These are phyloP conservation scores for Myotis myotis DNA, from an alignment of 2,797 vertebrate species.

Conservation along the genomic window DNA sequence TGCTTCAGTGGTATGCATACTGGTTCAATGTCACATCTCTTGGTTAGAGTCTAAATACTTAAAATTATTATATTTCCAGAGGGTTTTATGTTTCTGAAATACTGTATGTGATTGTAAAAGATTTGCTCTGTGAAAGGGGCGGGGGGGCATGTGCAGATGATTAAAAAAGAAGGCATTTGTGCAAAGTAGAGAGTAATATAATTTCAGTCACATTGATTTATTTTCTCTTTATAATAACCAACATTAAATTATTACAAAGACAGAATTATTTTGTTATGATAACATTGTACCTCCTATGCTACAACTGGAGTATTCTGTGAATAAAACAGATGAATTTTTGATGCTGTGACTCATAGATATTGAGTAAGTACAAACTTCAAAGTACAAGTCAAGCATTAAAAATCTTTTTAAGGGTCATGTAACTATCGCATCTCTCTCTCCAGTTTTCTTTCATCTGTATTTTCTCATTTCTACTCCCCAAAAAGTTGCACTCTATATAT, in stretches of 20 bases:
- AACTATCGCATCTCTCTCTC: slow-evolving; percentile 30
- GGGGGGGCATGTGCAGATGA: not conserved
- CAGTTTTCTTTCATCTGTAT: slow-evolving; percentile 69
- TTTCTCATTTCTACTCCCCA: slow-evolving; percentile 59
- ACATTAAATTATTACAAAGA: slow-evolving; percentile 55
- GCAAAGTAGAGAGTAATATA: slow-evolving; percentile 39
- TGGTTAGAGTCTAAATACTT: not conserved
- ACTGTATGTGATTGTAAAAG: not conserved
- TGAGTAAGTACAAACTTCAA: slow-evolving; percentile 72
- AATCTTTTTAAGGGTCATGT: slow-evolving; percentile 22
- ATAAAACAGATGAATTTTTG: slow-evolving; percentile 65
- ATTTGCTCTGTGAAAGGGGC: not conserved
- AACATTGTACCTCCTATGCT: not conserved
- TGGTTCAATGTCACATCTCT: not conserved
- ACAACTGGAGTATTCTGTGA: slow-evolving; percentile 37
- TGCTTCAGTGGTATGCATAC: slow-evolving; percentile 54
- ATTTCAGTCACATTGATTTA: slow-evolving; percentile 59
- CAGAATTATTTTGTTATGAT: slow-evolving; percentile 57
- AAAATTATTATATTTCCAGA: not conserved
- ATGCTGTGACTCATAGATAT: slow-evolving; percentile 68
- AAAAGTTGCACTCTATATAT: slow-evolving; percentile 74
- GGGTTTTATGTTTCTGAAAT: not conserved
- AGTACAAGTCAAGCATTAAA: slow-evolving; percentile 66
- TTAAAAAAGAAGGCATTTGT: slow-evolving; percentile 49
- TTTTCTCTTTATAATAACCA: slow-evolving; percentile 57